Base-by-base conservation (phyloP, 2,797 vertebrate genomes). In the Lateolabrax maculatus region DNA sequence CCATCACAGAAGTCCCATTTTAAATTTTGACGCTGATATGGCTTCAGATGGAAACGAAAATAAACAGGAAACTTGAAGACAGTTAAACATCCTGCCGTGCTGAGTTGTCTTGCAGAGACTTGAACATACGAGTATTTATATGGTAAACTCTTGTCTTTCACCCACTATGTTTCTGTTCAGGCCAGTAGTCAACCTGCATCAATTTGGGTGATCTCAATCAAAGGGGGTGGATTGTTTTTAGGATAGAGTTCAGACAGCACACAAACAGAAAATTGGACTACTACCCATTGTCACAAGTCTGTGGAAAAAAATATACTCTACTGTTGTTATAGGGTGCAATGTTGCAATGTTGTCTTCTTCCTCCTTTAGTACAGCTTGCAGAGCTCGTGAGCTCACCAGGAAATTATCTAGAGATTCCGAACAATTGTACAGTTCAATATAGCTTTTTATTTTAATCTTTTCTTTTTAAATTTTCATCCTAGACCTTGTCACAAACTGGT, bases 391-490 rank as follows among this genome's bases (percentile, higher is more conserved):
- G 87, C 88, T 92, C 93, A 83, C 94, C 93, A 93, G 88, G 84
- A 95, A 94, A 90, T 94, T 12, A 93, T 94, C 92, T 96, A 96
- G 96, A 96, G 96, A 96, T 90, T 94, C 86, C 65, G 92, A 96
- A 95, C 95, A 96, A 96, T 94, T 98, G 97, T 98, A 97, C 96
- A 98, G 97, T 97, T 96, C 95, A 94, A 93, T 95, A 93, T 91
- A 92, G 89, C 46, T 85, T 84, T 87, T 77, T 77, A 61, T 81
- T 81, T 74, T 13, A 9, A 4, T 34, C 31, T 63, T 44, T 90
- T 87, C 87, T 90, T 90, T 31, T 36, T 51, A 4, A 41, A 29
- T 60, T 79, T 91, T 93, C 89, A 89, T 92, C 92, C 94, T 92
- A 60, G 62, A 93, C 90, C 93, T 94, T 88, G 94, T 96, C 95